Evolutionary conservation across 2,797 vertebrate genomes (phyloP).

Genomic region (Acrossocheilus fasciatus): DNA sequence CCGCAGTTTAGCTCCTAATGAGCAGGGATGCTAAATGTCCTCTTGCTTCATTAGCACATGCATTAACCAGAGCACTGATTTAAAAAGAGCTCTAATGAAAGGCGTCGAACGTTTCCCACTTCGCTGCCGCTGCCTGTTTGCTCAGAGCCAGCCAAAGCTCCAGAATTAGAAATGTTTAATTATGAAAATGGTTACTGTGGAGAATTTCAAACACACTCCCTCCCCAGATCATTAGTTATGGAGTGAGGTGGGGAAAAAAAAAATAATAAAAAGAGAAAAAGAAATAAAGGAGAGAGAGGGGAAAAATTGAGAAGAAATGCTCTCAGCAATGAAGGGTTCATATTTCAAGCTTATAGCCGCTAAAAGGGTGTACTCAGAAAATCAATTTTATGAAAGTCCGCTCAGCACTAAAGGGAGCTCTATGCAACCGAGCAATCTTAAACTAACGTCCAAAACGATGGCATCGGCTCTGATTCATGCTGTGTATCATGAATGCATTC

Average conservation of each 20-base stretch:
- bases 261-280: conserved; percentile 38
- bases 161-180: conserved; percentile 99
- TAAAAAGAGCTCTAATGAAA: conserved; percentile 85
- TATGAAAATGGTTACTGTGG: conserved; percentile 96
- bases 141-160: conserved; percentile 94
- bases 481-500: conserved; percentile 87
- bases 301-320: conserved; percentile 82
- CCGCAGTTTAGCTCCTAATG: conserved; percentile 77
- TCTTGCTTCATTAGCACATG: conserved; percentile 79
- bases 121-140: conserved; percentile 84
- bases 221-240: conserved; percentile 96
- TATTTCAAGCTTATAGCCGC: conserved; percentile 99
- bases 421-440: conserved; percentile 98
- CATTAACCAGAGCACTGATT: conserved; percentile 69
- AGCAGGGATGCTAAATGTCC: conserved; percentile 77
- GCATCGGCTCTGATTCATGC: conserved; percentile 89
- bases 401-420: conserved; percentile 94
- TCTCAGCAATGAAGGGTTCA: conserved; percentile 98
- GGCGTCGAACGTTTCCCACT: conserved; percentile 79
- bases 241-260: conserved; percentile 75
- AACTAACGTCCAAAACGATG: conserved; percentile 87
- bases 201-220: conserved; percentile 94
- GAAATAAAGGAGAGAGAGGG: conserved; percentile 70
- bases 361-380: conserved; percentile 98
- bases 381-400: conserved; percentile 99